A percentile compares a stretch with the other conserved stretches of the same genome.
phyloP scores from a whole-genome alignment of 2,888 invertebrate species.

The Unio delphinus region DNA sequence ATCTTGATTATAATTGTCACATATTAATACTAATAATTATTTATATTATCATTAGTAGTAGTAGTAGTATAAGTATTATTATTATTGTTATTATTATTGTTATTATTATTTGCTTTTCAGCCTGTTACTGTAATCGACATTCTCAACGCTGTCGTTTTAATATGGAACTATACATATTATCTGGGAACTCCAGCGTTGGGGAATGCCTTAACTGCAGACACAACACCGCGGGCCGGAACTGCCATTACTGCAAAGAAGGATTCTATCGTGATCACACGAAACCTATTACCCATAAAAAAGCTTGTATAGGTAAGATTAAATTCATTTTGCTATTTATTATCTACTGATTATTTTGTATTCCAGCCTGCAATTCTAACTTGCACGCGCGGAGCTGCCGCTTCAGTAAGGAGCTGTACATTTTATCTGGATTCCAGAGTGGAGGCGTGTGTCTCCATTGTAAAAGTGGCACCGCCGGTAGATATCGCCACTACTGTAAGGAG shows the following conservation, averaged over 20 bases:
- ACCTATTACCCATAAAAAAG: conserved; percentile 93
- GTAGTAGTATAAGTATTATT: too few species aligned
- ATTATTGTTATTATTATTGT: not conserved
- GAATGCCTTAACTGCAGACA: conserved; percentile 97
- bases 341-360: conserved; percentile 47
- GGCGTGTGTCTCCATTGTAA: conserved; percentile 97
- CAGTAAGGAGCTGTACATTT: conserved; percentile 97
- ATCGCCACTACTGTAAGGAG: conserved; percentile 98
- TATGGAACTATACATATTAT: conserved; percentile 96
- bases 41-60: too few species aligned
- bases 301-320: conserved; percentile 91
- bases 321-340: not conserved
- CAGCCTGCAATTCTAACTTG: conserved; percentile 98
- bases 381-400: conserved; percentile 97
- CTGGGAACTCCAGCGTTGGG: conserved; percentile 93
- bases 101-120: conserved; percentile 75
- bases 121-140: conserved; percentile 98
- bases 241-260: conserved; percentile 98
- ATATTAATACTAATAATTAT: too few species aligned
- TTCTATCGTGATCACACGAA: conserved; percentile 93
- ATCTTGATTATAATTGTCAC: not conserved
- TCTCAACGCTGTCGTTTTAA: conserved; percentile 97
- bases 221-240: conserved; percentile 94
- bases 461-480: conserved; percentile 95
- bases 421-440: conserved; percentile 93